Base-by-base conservation (phyloP, 2,888 invertebrate species). In the Polietes domitor region DNA sequence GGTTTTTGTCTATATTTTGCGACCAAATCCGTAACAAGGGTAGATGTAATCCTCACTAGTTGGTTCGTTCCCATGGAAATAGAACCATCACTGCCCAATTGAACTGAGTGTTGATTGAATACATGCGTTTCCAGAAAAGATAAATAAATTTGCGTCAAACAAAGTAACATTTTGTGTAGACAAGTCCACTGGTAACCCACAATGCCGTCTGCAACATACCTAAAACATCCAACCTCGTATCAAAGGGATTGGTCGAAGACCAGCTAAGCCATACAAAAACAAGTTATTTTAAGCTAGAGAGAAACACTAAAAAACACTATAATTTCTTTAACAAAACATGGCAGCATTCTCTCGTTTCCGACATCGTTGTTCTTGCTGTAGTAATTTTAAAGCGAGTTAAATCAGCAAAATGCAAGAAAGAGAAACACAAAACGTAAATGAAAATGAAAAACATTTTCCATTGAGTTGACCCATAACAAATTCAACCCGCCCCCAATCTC, bases 381-480 rank as follows among this genome's bases (percentile, higher is more conserved):
- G 9, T 19, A 4, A 37, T 43, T 73, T 58, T 15, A 43, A 12
- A 21, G 2, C n/a, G 15, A 47, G n/a, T 37, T 7, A 47, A 12
- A 47, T 15, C n/a, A 12, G 26, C n/a, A 26, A 61, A 61, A 61
- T 7, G 15, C 2, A 19, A 53, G n/a, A n/a, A n/a, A n/a, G n/a
- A n/a, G n/a, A n/a, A n/a, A n/a, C n/a, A n/a, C n/a, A n/a, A n/a
- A 37, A 37, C 9, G 6, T n/a, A 9, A 9, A 37, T 3, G 6
- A 61, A 70, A 70, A 21, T 19, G 21, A 65, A 73, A 32, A 15
- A 17, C 26, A 80, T 80, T 47, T 47, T 47, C 21, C 55, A n/a
- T 37, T 76, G 24, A 32, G 9, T 41, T 41, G 9, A 3, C 7
- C 10, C 12, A 7, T 24, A 12, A 24, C 6, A 50, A 6, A 32